Conservation (phyloP, 2,888 invertebrate genomes). For the Athalia rosae region DNA sequence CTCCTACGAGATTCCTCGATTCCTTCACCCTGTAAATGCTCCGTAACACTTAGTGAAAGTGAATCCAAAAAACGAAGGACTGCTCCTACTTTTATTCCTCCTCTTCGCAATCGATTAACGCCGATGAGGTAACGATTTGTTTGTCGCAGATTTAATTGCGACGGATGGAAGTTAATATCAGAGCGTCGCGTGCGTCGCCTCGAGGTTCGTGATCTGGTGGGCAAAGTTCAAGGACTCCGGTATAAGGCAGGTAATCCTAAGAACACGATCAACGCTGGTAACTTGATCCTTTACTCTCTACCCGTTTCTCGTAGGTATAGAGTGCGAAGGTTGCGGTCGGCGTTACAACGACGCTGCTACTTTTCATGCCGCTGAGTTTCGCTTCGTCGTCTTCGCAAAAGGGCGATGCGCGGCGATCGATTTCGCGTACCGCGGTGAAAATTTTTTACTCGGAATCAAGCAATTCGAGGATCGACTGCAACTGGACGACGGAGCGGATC, state of each 20-base stretch:
- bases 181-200: background rate
- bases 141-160: background rate
- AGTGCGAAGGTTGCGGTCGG: slow-evolving; percentile 38
- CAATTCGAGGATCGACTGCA: background rate
- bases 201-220: slow-evolving; percentile 16
- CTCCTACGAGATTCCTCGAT: background rate
- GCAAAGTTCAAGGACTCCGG: slow-evolving; percentile 47
- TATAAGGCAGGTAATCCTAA: slow-evolving; percentile 32
- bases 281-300: slow-evolving; percentile 53
- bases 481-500: too few relatives aligned
- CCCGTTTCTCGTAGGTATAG: slow-evolving; percentile 12
- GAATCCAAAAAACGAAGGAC: too few relatives aligned
- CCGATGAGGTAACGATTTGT: too few relatives aligned
- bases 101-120: too few relatives aligned
- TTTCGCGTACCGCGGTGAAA: too few relatives aligned
- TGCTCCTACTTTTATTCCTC: too few relatives aligned
- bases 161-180: background rate
- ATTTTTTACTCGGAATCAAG: too few relatives aligned
- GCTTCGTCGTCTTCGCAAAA: background rate
- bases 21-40: slow-evolving; percentile 24
- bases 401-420: background rate
- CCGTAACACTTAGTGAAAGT: slow-evolving; percentile 40
- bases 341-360: background rate
- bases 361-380: background rate
- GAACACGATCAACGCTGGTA: slow-evolving; percentile 46